Evolutionary conservation across 2,888 invertebrate species (phyloP), one percentile per base, ranked within the genome.

Genomic region (Thymelicus acteon): DNA sequence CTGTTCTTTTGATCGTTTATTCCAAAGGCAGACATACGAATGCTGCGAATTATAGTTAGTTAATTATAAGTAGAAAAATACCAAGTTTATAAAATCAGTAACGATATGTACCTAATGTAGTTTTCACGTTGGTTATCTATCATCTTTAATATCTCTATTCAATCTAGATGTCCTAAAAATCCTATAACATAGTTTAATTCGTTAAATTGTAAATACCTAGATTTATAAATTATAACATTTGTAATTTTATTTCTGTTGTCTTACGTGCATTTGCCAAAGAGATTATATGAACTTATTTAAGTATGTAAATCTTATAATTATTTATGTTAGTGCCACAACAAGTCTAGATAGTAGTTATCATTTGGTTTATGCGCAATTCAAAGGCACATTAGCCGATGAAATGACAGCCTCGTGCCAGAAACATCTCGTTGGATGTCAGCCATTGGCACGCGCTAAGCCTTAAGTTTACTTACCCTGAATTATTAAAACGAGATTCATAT

Each of bases 301-400:
- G 24, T 24, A 54, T 19, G 8, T 54, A 7, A n/a, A 54, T 8
- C 7, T 12, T 24, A 54, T 15, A 54, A 52, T 7, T 12, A 6
- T 31, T 37, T 58, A n/a, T 57, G 10, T 57, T 31, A 13, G 31
- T 31, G 31, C 31, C 57, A 31, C 2, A 10, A 58, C 6, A n/a
- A 37, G 58, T 39, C n/a, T 13, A 12, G 47, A 15, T 58, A 10
- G 47, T n/a, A 60, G 47, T 60, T 66, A 66, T 15, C 15, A 13
- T 58, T 37, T 48, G 58, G 31, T 66, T 66, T 66, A 47, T 15
- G 37, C n/a, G 31, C 66, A 60, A 60, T 58, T 31, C 40, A 8
- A 58, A 66, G 37, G 58, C 58, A 60, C 66, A 66, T 66, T 66
- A 60, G 44, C 66, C 37, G 44, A 31, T 58, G 48, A 60, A 66